Base-by-base conservation (phyloP, 2,797 vertebrate species). In the Poeciliopsis paucimaculata region DNA sequence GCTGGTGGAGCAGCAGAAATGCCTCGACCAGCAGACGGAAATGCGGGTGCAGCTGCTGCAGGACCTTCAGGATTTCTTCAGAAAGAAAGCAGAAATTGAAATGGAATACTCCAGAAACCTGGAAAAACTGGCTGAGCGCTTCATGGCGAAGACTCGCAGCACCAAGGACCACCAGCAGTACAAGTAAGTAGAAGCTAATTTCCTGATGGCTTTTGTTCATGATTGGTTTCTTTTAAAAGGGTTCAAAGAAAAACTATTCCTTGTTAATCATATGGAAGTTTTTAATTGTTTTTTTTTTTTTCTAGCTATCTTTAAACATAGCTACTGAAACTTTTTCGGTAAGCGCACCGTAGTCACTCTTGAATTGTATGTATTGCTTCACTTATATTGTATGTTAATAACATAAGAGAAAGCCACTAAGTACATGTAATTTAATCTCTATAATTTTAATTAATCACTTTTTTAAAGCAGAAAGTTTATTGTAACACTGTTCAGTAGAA, bases 81-180 rank as follows among this genome's bases (percentile, higher is more conserved):
- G 98, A 80, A 99, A 99, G 94, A 99, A 99, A 91, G 95, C 98
- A 0, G 98, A 99, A 95, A 99, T 99, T 78, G 98, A 99, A 93
- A 98, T 97, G 70, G 98, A 99, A 78, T 99, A 99, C 91, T 99
- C 98, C 23, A 96, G 98, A 73, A 99, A 98, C 91, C 90, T 99
- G 84, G 98, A 99, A 93, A 99, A 98, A 83, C 90, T 99, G 88
- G 98, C 98, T 0, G 98, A 99, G 77, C 97, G 98, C 81, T 99
- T 99, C 94, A 99, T 99, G 98, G 98, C 98, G 18, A 99, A 99
- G 94, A 99, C 98, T 23, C 97, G 98, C 92, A 99, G 98, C 93
- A 99, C 98, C 31, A 99, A 99, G 88, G 98, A 99, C 83, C 98
- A 99, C 90, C 98, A 99, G 75, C 98, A 99, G 77, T 99, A 98